Conservation (phyloP, 2,797 vertebrate genomes). For the Knipowitschia caucasica region DNA sequence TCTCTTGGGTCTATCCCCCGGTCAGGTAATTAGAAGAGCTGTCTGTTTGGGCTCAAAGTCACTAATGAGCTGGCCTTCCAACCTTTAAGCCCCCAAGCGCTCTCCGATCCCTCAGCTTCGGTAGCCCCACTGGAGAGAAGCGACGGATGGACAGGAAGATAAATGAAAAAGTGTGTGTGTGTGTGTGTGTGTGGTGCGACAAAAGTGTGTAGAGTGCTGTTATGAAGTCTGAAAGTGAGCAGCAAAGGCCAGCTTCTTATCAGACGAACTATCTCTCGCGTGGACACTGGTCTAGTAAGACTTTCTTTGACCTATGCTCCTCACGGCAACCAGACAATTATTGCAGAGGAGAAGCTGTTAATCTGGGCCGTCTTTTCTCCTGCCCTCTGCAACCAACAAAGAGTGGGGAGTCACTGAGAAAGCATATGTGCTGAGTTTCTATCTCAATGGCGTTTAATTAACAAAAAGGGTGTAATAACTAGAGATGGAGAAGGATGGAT, state of each 20-base stretch:
- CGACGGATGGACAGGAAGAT: constrained; percentile 17
- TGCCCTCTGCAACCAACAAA: constrained; percentile 33
- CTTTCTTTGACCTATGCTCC: constrained; percentile 56
- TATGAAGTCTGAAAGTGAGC: constrained; percentile 40
- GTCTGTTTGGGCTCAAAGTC: constrained; percentile 52
- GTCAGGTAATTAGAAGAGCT: constrained; percentile 76
- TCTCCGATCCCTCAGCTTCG: constrained; percentile 44
- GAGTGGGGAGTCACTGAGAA: constrained; percentile 22
- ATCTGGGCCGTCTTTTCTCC: constrained; percentile 46
- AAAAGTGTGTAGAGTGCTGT: constrained; percentile 21
- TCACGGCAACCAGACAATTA: constrained; percentile 53
- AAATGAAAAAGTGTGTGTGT: constrained; percentile 19
- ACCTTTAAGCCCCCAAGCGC: constrained; percentile 52
- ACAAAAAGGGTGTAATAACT: not conserved
- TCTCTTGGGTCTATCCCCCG: constrained; percentile 64
- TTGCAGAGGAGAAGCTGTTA: constrained; percentile 48
- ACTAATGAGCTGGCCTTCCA: constrained; percentile 69
- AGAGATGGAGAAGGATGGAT: constrained; percentile 11
- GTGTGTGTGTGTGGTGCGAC: constrained; percentile 12
- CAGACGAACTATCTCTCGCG: constrained; percentile 28
- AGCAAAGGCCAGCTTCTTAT: constrained; percentile 18
- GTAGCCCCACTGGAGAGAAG: constrained; percentile 37
- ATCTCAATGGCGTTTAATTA: constrained; percentile 9
- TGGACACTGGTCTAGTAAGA: constrained; percentile 11
- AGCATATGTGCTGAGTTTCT: not conserved